phyloP scores from a whole-genome alignment of 1,140 invertebrate species.

The Scaptomyza hsui region DNA sequence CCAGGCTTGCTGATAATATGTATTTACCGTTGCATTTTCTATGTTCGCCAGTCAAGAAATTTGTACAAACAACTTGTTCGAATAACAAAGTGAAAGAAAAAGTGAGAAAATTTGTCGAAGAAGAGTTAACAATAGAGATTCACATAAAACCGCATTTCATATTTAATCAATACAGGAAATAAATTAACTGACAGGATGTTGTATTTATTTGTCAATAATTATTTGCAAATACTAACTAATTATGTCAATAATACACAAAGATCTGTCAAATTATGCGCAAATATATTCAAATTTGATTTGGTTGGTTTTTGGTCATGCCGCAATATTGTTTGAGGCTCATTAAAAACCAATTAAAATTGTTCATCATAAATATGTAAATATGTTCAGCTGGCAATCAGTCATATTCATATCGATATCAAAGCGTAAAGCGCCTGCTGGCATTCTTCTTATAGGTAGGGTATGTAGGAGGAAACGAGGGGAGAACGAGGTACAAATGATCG shows the following conservation, averaged over 20 bases:
- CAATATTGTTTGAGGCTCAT: constrained; percentile 35
- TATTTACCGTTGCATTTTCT: constrained; percentile 77
- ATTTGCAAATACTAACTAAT: constrained; percentile 8
- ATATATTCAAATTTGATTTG: constrained; percentile 39
- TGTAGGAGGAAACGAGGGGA: background rate
- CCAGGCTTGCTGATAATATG: constrained; percentile 56
- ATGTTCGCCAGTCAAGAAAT: constrained; percentile 20
- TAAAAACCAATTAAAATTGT: constrained; percentile 43
- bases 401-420: constrained; percentile 56
- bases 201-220: constrained; percentile 7
- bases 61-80: background rate
- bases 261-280: constrained; percentile 31
- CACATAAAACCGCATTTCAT: no score
- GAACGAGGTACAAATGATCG: constrained; percentile 56
- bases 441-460: background rate
- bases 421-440: background rate
- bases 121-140: background rate
- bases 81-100: background rate
- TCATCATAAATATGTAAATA: constrained; percentile 15
- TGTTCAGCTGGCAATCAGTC: constrained; percentile 24
- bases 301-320: constrained; percentile 42
- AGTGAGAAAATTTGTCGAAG: constrained; percentile 5
- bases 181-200: constrained; percentile 19
- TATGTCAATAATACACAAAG: constrained; percentile 24
- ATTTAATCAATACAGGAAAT: no score